Evolutionary conservation across 2,113 vertebrate genomes (phyloP), one percentile per base, ranked within the genome.

Genomic region (Paracanthobrama guichenoti): DNA sequence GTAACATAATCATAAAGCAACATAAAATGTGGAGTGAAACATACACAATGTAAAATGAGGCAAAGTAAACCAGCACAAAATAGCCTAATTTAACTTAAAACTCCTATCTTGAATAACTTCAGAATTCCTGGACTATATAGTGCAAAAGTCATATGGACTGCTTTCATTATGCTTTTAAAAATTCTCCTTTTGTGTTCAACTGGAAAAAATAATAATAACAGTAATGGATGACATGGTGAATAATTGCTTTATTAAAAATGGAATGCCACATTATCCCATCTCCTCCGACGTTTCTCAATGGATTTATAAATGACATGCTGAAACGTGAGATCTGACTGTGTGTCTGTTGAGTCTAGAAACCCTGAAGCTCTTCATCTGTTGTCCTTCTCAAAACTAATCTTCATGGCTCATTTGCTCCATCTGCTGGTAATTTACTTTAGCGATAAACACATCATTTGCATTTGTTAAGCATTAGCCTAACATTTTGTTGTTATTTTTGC

Each of bases 371-470:
- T 4, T 22, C 84, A 81, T 50, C 44, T 74, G 48, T 3, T 42
- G 35, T 26, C 53, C 57, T 60, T 50, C 79, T 72, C 79, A 42
- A 82, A 87, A 83, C 50, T 44, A 74, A 35, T 12, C n/a, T 76
- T 82, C 24, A 81, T 78, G 90, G 91, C 89, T 90, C 91, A 92
- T 87, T 90, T 91, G 91, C 91, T 89, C 93, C 93, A 93, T 90
- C 93, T 94, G 87, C 75, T 53, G 77, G 69, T 35, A 55, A 81
- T 88, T 71, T 81, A 75, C 82, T 84, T 20, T 2, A 28, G 53
- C 44, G 16, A 87, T 84, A 84, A 84, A 84, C 76, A 69, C 10
- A 55, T 31, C 62, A 28, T 86, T 77, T 69, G 50, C 69, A 18
- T 67, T 60, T 46, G 76, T 78, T 50, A 66, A 86, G 64, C 64